Base-by-base conservation (phyloP, 2,113 vertebrate genomes). In the Solea solea region DNA sequence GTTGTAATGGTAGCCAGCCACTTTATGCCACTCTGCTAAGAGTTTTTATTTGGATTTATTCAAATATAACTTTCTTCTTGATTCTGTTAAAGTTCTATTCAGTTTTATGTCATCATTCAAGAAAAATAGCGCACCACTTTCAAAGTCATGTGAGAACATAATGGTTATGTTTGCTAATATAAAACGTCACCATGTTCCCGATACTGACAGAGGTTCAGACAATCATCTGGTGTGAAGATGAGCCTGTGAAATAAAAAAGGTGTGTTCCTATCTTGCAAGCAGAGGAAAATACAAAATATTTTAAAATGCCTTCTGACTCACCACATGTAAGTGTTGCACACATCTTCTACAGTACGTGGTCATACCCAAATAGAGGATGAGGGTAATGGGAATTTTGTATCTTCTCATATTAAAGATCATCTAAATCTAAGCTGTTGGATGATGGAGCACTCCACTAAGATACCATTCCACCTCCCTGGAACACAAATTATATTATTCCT, bases 401-500 rank as follows among this genome's bases (percentile, higher is more conserved):
- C 34, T 7, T 2, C 21, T 66, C 54, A 34, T 34, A 34, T 34
- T 34, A 34, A 34, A 34, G 34, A 34, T 34, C n/a, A 13, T 46
- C 21, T 56, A 4, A 12, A 46, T 52, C 15, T 53, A 11, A 64
- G 53, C n/a, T 58, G 10, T 52, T 54, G 25, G 10, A 40, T 16
- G 40, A 39, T 13, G 7, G 9, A 64, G 27, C 40, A 4, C 46
- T 16, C 5, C 27, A 60, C 48, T 9, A 12, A 50, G 42, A 41
- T 39, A 74, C 55, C 44, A 49, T 65, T 65, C 60, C 25, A 51
- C 27, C 41, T 51, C 15, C 9, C 1, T 54, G 10, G 13, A 52
- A 66, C 58, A 74, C 59, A 74, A 74, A 56, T 56, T 3, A 49
- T 45, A 46, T 45, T 39, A 11, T 27, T 13, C 64, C 58, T 21